These are phyloP conservation scores for Antitype chi DNA, from an alignment of 2,888 invertebrate genomes.

Conservation along the genomic window DNA sequence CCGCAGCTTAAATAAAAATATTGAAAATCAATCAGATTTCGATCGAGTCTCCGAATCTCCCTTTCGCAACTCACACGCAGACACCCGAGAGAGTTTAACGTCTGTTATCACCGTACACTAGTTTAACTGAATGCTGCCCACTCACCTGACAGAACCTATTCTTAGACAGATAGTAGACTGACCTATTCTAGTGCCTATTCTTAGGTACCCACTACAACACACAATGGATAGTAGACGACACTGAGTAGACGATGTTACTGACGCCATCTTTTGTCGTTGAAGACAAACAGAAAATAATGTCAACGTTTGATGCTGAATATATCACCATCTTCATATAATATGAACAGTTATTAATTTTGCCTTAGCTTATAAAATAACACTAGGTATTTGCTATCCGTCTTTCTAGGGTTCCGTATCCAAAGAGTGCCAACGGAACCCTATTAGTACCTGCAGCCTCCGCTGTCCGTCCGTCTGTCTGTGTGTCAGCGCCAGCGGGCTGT, in stretches of 20 bases:
- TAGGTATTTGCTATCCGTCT: neutral
- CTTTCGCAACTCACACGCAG: neutral
- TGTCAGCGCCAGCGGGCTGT: no score
- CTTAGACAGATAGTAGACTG: conserved; percentile 47
- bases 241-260: neutral
- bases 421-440: no score
- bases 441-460: no score
- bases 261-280: conserved; percentile 10
- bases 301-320: neutral
- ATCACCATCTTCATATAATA: neutral
- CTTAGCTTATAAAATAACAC: neutral
- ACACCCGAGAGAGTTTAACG: neutral
- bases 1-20: no score
- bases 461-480: no score
- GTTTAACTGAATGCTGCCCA: conserved; percentile 47
- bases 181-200: conserved; percentile 47
- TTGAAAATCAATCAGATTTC: neutral
- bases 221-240: neutral
- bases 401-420: no score
- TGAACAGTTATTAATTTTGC: neutral
- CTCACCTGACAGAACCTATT: conserved; percentile 33
- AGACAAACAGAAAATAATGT: neutral
- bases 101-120: conserved; percentile 5
- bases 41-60: neutral
- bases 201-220: conserved; percentile 21